Evolutionary conservation across 2,113 vertebrate genomes (phyloP), one percentile per base, ranked within the genome.

Genomic region (Prunella fulvescens): DNA sequence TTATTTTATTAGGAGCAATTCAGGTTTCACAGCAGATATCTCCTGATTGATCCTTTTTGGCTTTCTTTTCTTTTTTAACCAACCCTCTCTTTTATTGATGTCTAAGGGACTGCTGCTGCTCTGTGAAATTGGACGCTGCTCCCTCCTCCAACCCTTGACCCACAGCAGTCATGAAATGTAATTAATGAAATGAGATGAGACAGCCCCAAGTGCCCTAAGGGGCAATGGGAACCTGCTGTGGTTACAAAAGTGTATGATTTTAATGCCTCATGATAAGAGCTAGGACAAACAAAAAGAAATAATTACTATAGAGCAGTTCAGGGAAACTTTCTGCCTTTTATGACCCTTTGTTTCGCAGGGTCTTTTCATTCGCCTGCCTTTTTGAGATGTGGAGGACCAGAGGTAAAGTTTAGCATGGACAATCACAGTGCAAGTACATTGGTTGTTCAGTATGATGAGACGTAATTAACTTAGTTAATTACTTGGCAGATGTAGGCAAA

Each of bases 181-280:
- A 97, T 98, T 98, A 98, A 97, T 96, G 79, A 96, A 98, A 98
- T 97, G 92, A 97, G 95, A 97, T 95, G 90, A 98, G 97, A 97
- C 97, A 97, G 80, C 81, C 84, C 94, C 6, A 10, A 73, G 61
- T 90, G 86, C 93, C 97, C 94, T 85, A 77, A 95, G 83, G 94
- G 88, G 97, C 93, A 96, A 57, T 96, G 96, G 94, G 94, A 97
- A 96, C 95, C 94, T 96, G 92, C 96, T 94, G 71, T 94, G 90
- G 91, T 97, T 96, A 96, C 91, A 90, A 93, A 97, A 97, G 86
- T 94, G 90, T 50, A 23, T 97, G 96, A 97, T 97, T 97, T 97
- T 97, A 95, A 96, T 93, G 89, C 91, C 78, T 98, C 94, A 71
- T 93, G 97, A 97, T 95, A 96, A 95, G 88, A 97, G 94, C 81